phyloP scores from a whole-genome alignment of 2,113 vertebrate species.

The Ammodytes marinus region DNA sequence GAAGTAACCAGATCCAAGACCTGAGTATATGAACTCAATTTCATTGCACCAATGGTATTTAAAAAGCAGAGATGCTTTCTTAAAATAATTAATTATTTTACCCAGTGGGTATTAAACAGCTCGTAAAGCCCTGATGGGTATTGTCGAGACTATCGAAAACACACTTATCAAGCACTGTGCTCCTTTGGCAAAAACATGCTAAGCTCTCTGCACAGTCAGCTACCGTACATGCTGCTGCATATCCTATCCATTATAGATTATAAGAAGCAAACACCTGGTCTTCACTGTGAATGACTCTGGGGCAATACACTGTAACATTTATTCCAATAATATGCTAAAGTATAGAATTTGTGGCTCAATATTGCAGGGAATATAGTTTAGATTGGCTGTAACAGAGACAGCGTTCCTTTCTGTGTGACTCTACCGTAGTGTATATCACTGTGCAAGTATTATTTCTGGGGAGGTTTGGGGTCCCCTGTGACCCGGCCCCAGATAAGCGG shows the following conservation, averaged over 20 bases:
- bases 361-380: constrained; percentile 1
- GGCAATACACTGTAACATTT: background rate
- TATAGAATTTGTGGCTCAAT: background rate
- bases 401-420: constrained; percentile 11
- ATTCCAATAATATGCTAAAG: background rate
- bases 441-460: constrained; percentile 27
- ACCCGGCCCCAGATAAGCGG: too few relatives aligned
- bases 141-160: background rate
- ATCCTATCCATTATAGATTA: background rate
- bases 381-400: background rate
- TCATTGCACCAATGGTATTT: background rate
- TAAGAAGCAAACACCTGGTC: background rate
- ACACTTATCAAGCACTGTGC: background rate
- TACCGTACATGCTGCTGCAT: background rate
- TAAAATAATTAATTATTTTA: background rate
- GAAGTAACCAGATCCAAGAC: background rate
- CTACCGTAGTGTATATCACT: background rate
- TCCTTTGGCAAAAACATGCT: constrained; percentile 9
- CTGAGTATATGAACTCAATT: background rate
- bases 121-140: background rate
- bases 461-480: too few relatives aligned
- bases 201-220: background rate
- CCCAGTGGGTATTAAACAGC: background rate
- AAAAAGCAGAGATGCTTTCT: constrained; percentile 5
- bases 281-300: background rate